phyloP scores from a whole-genome alignment of 2,888 invertebrate species.

The Siphonodentalium dalli region DNA sequence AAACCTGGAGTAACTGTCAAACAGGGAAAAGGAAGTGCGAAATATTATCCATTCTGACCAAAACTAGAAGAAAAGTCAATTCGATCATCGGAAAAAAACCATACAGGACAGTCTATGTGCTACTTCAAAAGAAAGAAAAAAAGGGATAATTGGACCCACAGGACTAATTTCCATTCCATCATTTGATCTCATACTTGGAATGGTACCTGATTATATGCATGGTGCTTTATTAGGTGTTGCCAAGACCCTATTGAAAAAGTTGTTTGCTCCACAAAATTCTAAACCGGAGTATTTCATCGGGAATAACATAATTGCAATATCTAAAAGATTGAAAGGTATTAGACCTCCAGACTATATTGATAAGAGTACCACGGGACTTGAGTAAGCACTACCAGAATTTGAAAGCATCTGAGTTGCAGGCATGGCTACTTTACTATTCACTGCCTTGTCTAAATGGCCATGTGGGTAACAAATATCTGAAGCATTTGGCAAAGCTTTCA shows the following conservation, averaged over 20 bases:
- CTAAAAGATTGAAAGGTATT: constrained; percentile 9
- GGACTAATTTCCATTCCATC: too few relatives aligned
- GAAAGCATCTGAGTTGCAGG: constrained; percentile 21
- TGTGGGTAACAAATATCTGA: constrained; percentile 7
- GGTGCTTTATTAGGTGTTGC: too few relatives aligned
- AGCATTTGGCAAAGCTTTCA: constrained; percentile 8
- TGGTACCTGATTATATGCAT: too few relatives aligned
- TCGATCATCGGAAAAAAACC: too few relatives aligned
- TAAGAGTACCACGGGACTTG: constrained; percentile 15
- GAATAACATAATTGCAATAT: constrained; percentile 8
- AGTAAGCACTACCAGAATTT: constrained; percentile 15
- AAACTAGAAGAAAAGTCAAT: too few relatives aligned
- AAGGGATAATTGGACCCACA: too few relatives aligned
- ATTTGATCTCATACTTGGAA: too few relatives aligned
- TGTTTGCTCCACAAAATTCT: constrained; percentile 11
- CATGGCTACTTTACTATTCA: constrained; percentile 18
- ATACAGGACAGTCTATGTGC: too few relatives aligned
- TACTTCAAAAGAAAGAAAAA: too few relatives aligned
- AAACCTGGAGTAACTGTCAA: constrained; percentile 24
- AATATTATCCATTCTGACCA: constrained; percentile 20
- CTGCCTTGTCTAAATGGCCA: constrained; percentile 13
- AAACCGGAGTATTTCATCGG: constrained; percentile 10
- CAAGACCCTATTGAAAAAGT: too few relatives aligned
- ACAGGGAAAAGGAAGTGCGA: constrained; percentile 20
- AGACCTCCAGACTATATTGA: constrained; percentile 14